Percentiles rank a stretch among this genome's conserved stretches.
Evolutionary conservation across 2,113 vertebrate genomes (phyloP).

Genomic region (Acanthochromis polyacanthus): DNA sequence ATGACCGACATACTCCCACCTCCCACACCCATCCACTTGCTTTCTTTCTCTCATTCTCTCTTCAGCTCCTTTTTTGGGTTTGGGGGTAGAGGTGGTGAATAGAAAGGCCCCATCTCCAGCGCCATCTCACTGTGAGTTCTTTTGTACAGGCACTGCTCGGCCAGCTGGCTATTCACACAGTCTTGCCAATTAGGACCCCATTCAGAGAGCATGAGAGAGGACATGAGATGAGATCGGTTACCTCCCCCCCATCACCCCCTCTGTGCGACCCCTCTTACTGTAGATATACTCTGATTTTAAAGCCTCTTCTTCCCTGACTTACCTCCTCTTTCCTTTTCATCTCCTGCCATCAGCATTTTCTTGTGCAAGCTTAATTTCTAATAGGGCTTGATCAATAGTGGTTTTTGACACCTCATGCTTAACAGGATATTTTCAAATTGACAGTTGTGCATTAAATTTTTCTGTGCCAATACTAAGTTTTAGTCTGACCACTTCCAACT

Average conservation of each 20-base stretch:
- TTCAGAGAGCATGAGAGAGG: conserved; percentile 84
- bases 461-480: not conserved
- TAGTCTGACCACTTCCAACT: not conserved
- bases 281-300: conserved; percentile 42
- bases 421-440: not conserved
- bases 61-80: conserved; percentile 35
- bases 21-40: conserved; percentile 13
- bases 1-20: conserved; percentile 33
- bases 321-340: conserved; percentile 10
- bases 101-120: conserved; percentile 65
- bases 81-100: conserved; percentile 65
- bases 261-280: conserved; percentile 9
- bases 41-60: conserved; percentile 56
- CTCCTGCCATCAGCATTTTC: conserved; percentile 12
- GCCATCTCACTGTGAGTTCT: conserved; percentile 72
- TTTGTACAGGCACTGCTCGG: conserved; percentile 81
- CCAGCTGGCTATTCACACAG: conserved; percentile 93
- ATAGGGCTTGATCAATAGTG: not conserved
- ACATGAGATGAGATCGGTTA: conserved; percentile 70
- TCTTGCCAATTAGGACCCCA: conserved; percentile 91
- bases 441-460: not conserved
- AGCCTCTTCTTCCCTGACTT: conserved; percentile 20
- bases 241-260: conserved; percentile 22
- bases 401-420: conserved; percentile 19
- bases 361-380: not conserved